Evolutionary conservation across 2,888 invertebrate species (phyloP).

Genomic region (Leucoma salicis): DNA sequence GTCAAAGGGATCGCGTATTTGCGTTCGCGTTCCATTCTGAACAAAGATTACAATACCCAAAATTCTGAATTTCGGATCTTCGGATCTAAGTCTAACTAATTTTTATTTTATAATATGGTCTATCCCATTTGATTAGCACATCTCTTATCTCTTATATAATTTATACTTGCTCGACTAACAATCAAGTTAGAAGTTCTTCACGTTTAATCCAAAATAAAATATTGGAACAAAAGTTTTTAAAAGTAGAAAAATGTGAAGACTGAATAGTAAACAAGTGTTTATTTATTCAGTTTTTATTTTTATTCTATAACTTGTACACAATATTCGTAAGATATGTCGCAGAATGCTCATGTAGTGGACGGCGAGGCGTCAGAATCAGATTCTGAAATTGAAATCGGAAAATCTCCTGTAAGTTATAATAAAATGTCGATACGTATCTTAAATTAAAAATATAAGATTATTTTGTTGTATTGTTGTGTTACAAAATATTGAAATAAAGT

Average conservation of each 20-base stretch:
- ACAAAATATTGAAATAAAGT: no score
- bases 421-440: background rate
- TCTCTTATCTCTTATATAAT: no score
- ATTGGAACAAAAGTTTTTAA: background rate
- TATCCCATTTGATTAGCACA: background rate
- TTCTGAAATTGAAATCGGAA: slow-evolving; percentile 66
- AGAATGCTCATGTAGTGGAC: slow-evolving; percentile 62
- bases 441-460: no score
- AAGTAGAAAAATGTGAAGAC: background rate
- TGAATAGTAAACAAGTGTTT: background rate
- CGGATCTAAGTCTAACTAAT: no score
- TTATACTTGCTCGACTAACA: no score
- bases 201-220: background rate
- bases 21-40: no score
- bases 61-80: no score
- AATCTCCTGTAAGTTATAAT: slow-evolving; percentile 51
- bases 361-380: slow-evolving; percentile 75
- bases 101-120: no score
- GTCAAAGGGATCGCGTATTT: no score
- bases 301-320: background rate
- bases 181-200: no score
- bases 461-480: no score
- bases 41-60: no score
- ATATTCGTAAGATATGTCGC: slow-evolving; percentile 45
- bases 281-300: slow-evolving; percentile 47